Base-by-base conservation (phyloP, 2,113 vertebrate genomes). In the Oxyura jamaicensis region DNA sequence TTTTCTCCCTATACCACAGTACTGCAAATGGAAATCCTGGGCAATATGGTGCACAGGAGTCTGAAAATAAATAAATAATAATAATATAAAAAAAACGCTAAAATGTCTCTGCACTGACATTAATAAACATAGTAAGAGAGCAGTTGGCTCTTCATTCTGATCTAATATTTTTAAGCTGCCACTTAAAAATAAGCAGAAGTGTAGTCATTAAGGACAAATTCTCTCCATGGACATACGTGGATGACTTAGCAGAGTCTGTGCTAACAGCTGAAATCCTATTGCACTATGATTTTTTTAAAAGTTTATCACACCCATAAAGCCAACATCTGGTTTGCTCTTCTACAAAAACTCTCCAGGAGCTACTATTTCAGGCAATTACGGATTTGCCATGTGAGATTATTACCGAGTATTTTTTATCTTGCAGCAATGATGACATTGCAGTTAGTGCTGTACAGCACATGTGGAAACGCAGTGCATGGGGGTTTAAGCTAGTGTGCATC, bases 181-280 rank as follows among this genome's bases (percentile, higher is more conserved):
- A 55, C 35, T 89, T 95, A 79, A 92, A 93, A 91, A 75, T 48
- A 93, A 78, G 46, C 33, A 86, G 65, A 85, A 89, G 18, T 44
- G 33, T 59, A 77, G 29, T 72, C 53, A 73, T 87, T 87, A 79
- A 89, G 55, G 44, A 66, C 53, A 82, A 48, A n/a, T 79, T 91
- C 19, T 75, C 65, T 87, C 77, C 39, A 68, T 85, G 83, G 62
- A 73, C 33, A 11, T 42, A 72, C 16, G 41, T 23, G 78, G 48
- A 72, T 92, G 82, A 89, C 74, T 86, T 91, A 82, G 60, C 56
- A 92, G 58, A 83, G 79, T 91, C 77, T 84, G 48, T 72, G 35
- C 53, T 62, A 82, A 83, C 44, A 78, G 39, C 53, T 91, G 77
- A 87, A 92, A 89, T 82, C 21, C 35, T 87, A 8, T 69, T 66